Conservation (phyloP, 2,888 invertebrate species). For the Ditylenchus weischeri region DNA sequence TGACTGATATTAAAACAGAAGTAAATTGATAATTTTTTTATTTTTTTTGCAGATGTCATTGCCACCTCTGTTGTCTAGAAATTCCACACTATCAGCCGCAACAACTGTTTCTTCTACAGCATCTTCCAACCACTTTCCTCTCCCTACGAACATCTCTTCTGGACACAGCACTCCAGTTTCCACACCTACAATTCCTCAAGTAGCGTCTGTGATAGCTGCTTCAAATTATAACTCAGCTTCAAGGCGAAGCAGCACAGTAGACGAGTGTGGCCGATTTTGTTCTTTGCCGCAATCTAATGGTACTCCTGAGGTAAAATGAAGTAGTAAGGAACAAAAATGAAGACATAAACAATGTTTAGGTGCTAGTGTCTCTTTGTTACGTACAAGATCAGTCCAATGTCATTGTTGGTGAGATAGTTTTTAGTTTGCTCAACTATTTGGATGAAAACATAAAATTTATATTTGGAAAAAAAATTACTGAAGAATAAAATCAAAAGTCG, state of each 20-base stretch:
- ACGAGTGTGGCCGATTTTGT: conserved; percentile 48
- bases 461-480: too few relatives aligned
- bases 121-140: not conserved
- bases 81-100: not conserved
- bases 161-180: not conserved
- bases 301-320: conserved; percentile 37
- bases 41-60: conserved; percentile 7
- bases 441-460: too few relatives aligned
- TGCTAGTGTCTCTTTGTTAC: conserved; percentile 44
- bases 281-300: conserved; percentile 44
- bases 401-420: too few relatives aligned
- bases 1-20: too few relatives aligned
- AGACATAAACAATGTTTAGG: conserved; percentile 20
- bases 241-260: conserved; percentile 47
- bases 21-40: too few relatives aligned
- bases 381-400: conserved; percentile 39
- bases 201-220: not conserved
- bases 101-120: not conserved
- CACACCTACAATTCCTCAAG: not conserved
- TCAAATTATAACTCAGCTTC: not conserved
- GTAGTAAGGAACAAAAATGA: not conserved
- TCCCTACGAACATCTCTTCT: not conserved
- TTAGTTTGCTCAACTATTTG: too few relatives aligned
- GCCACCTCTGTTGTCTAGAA: not conserved
- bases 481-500: too few relatives aligned